Evolutionary conservation across 2,888 invertebrate genomes (phyloP).

Genomic region (Alitta virens): DNA sequence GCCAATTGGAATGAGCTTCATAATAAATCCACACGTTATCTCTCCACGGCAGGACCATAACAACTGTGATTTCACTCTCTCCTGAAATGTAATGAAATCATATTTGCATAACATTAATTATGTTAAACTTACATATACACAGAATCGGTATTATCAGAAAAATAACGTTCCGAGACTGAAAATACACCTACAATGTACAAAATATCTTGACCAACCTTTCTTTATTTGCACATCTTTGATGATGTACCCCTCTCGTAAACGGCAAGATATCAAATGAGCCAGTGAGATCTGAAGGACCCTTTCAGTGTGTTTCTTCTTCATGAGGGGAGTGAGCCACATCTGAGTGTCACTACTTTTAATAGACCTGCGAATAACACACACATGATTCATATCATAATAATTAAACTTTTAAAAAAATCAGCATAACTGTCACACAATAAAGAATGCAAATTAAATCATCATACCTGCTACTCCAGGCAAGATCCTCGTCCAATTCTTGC

Average conservation of each 20-base stretch:
- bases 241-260: constrained; percentile 75
- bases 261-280: constrained; percentile 68
- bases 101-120: no score
- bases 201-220: constrained; percentile 44
- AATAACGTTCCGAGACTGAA: no score
- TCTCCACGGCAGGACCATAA: constrained; percentile 71
- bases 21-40: constrained; percentile 72
- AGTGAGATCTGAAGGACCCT: constrained; percentile 63
- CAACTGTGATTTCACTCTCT: constrained; percentile 62
- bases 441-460: not conserved
- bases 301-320: constrained; percentile 68
- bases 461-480: constrained; percentile 26
- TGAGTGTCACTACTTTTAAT: no score
- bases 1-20: constrained; percentile 64
- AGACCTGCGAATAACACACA: no score
- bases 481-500: constrained; percentile 32
- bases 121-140: no score
- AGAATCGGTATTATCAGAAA: no score
- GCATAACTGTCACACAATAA: no score
- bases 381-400: no score
- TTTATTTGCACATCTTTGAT: constrained; percentile 59
- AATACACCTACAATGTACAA: no score
- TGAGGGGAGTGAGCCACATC: constrained; percentile 60
- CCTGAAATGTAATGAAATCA: constrained; percentile 21
- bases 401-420: no score